Evolutionary conservation across 2,888 invertebrate species (phyloP), one percentile per base, ranked within the genome.

Genomic region (Athrips mouffetella): DNA sequence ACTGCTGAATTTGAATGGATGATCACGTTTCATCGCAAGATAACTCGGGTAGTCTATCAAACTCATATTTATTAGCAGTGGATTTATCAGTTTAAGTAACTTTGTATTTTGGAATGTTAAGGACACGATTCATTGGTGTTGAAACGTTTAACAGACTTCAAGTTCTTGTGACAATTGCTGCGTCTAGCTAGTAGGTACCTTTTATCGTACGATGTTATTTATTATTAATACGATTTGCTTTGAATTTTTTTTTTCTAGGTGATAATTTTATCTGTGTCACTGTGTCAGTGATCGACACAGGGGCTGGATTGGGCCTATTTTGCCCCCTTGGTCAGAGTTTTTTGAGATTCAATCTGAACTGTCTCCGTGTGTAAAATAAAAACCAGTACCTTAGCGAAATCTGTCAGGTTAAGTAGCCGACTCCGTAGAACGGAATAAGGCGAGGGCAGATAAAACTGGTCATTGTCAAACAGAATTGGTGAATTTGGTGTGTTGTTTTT

Each of bases 1-100:
- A 75, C 81, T 82, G 78, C 74, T 73, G 76, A 81, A 80, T 81
- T 81, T 81, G 76, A 83, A 82, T 80, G 75, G 80, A 69, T 83
- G 82, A 85, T 85, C 83, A 81, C 76, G 80, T 80, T 80, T 75
- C 73, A 73, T 77, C 77, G 76, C 71, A 73, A 68, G 73, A 78
- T 79, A 82, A 80, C 74, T 81, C 62, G 60, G 68, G 67, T 60
- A 62, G 70, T 77, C 70, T 73, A 76, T 78, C 72, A 73, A 82
- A 78, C 65, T 76, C 61, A 53, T 68, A 70, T 75, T 78, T 74
- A 78, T 76, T 74, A 65, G 72, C 61, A 59, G 67, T 58, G 58
- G 65, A 60, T 65, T 59, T 53, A 44, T 47, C 52, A 52, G 52
- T 46, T 54, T n/a, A n/a, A 44, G 16, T 20, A 44, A 44, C 44